Percentiles rank a stretch among this genome's conserved stretches.
phyloP scores from a whole-genome alignment of 1,140 invertebrate species.

The Cydia pomonella region DNA sequence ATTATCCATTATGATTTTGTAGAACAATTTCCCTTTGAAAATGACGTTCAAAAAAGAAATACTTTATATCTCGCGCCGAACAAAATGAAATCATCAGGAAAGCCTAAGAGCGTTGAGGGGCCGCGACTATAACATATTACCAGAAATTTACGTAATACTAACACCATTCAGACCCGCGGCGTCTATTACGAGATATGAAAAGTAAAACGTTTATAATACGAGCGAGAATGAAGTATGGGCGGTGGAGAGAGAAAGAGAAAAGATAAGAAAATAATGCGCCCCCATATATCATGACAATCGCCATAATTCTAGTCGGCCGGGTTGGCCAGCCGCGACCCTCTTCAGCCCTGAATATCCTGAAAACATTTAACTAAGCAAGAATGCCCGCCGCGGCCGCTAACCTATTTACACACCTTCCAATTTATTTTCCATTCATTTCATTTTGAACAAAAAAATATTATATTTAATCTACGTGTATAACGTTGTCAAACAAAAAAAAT shows the following conservation, averaged over 20 bases:
- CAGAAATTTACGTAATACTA: conserved; percentile 56
- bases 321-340: conserved; percentile 37
- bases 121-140: conserved; percentile 60
- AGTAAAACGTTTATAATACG: conserved; percentile 75
- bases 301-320: conserved; percentile 39
- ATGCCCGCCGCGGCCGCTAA: conserved; percentile 33
- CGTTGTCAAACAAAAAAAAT: background rate
- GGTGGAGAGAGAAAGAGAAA: conserved; percentile 42
- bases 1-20: conserved; percentile 42
- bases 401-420: conserved; percentile 41
- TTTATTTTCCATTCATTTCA: conserved; percentile 9
- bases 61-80: conserved; percentile 50
- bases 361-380: conserved; percentile 42
- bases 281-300: conserved; percentile 44
- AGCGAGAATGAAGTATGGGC: conserved; percentile 58
- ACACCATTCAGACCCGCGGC: conserved; percentile 53
- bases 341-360: conserved; percentile 38
- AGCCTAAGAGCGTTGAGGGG: conserved; percentile 39
- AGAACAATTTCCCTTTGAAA: conserved; percentile 67
- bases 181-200: conserved; percentile 71
- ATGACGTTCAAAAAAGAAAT: conserved; percentile 59
- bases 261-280: conserved; percentile 48
- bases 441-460: background rate
- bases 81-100: conserved; percentile 54
- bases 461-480: no score